These are phyloP conservation scores for Strigops habroptila DNA, from an alignment of 2,113 vertebrate genomes.

Conservation along the genomic window DNA sequence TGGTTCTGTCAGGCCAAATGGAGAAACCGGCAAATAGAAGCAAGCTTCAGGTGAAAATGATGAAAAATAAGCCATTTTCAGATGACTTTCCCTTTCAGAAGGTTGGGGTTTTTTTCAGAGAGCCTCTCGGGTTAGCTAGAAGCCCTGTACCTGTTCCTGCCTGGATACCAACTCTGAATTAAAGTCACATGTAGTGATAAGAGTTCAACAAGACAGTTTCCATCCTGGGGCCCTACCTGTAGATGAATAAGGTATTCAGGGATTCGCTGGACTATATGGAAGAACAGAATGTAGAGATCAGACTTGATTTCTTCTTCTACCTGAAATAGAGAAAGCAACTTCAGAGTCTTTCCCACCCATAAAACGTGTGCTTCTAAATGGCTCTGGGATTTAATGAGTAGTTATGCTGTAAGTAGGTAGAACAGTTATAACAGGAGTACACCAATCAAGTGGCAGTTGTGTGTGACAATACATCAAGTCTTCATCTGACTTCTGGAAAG, in stretches of 20 bases:
- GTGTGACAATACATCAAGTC: background rate
- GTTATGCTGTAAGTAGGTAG: background rate
- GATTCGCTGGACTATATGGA: constrained; percentile 93
- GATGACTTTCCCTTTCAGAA: background rate
- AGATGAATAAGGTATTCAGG: constrained; percentile 92
- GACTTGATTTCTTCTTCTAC: constrained; percentile 88
- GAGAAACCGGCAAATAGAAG: background rate
- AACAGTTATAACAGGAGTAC: background rate
- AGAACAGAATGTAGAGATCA: constrained; percentile 89
- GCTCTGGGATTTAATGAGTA: background rate
- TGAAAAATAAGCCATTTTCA: background rate
- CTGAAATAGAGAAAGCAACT: constrained; percentile 52
- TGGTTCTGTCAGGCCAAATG: background rate
- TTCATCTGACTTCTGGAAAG: background rate
- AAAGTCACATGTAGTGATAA: background rate
- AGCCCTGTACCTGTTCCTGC: background rate
- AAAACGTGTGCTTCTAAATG: background rate
- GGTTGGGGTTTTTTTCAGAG: background rate
- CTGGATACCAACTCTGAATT: background rate
- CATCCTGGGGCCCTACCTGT: constrained; percentile 75
- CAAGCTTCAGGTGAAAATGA: background rate
- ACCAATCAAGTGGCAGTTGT: background rate
- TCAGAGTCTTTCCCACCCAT: background rate
- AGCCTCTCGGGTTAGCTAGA: background rate
- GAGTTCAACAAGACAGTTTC: background rate